phyloP scores from a whole-genome alignment of 2,888 invertebrate genomes.

The Leptinotarsa peninsularis region DNA sequence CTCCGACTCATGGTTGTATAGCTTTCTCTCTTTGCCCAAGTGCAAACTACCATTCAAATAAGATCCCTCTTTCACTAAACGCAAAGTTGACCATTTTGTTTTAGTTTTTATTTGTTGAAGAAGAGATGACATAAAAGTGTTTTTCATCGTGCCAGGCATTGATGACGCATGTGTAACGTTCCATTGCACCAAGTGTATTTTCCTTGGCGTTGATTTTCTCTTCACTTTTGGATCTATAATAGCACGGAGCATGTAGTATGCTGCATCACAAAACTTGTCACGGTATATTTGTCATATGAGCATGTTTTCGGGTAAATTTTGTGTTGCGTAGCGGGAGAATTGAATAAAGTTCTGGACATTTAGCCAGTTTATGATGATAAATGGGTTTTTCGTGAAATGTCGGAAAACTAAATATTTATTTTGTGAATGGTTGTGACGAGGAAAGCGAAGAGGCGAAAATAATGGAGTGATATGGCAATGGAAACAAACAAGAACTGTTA shows the following conservation, averaged over 20 bases:
- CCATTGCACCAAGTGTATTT: no score
- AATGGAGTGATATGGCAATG: background rate
- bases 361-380: background rate
- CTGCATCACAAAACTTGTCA: constrained; percentile 17
- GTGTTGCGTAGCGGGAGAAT: background rate
- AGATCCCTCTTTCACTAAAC: no score
- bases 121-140: no score
- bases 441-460: background rate
- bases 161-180: no score
- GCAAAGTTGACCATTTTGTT: no score
- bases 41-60: no score
- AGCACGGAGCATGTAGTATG: constrained; percentile 19
- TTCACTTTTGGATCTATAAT: background rate
- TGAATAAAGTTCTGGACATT: background rate
- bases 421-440: background rate
- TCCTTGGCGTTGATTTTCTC: no score
- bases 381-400: background rate
- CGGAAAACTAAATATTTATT: background rate
- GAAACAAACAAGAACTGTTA: background rate
- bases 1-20: no score
- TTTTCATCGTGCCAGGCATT: no score
- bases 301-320: background rate
- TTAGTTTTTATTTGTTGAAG: no score
- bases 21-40: no score
- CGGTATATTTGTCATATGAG: background rate